These are phyloP conservation scores for Dasysyrphus albostriatus DNA, from an alignment of 2,888 invertebrate species.

Conservation along the genomic window DNA sequence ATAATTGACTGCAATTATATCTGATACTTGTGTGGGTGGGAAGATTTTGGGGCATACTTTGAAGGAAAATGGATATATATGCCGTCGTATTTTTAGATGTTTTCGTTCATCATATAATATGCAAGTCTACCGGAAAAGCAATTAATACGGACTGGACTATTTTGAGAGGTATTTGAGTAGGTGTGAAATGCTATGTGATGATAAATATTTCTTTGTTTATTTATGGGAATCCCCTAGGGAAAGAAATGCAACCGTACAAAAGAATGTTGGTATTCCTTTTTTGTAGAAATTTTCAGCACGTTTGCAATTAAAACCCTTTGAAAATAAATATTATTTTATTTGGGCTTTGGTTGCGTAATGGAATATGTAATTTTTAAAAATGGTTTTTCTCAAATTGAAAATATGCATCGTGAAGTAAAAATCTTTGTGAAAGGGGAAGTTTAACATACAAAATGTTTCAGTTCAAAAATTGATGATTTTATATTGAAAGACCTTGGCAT, in stretches of 20 bases:
- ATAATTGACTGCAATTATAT: slow-evolving; percentile 31
- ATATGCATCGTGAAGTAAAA: too few species aligned
- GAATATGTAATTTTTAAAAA: too few species aligned
- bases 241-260: background rate
- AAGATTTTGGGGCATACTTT: slow-evolving; percentile 4
- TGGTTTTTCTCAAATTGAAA: too few species aligned
- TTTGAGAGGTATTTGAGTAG: slow-evolving; percentile 38
- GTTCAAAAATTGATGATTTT: too few species aligned
- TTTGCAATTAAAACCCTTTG: background rate
- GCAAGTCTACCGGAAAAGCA: slow-evolving; percentile 29
- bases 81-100: slow-evolving; percentile 10
- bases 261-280: background rate
- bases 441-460: too few species aligned
- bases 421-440: too few species aligned
- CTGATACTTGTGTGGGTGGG: slow-evolving; percentile 2
- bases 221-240: slow-evolving; percentile 15
- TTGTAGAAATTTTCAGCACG: background rate
- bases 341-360: too few species aligned
- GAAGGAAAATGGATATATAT: slow-evolving; percentile 1
- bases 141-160: slow-evolving; percentile 30
- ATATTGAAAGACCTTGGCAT: too few species aligned
- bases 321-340: too few species aligned
- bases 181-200: slow-evolving; percentile 23
- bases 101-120: slow-evolving; percentile 8
- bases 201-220: slow-evolving; percentile 15